Evolutionary conservation across 2,888 invertebrate species (phyloP).

Genomic region (Trisateles emortualis): DNA sequence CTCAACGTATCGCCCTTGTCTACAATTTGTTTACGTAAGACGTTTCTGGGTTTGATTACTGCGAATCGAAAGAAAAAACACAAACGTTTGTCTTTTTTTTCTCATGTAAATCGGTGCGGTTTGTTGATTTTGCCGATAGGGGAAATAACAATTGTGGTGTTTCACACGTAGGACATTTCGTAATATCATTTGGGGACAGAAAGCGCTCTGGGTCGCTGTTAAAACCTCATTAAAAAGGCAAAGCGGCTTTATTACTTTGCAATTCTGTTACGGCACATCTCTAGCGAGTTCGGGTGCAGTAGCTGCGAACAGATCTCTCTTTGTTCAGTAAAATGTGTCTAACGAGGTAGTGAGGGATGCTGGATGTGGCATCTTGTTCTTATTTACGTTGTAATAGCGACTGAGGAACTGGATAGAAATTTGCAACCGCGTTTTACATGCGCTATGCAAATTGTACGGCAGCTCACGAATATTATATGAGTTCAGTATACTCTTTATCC

Average conservation of each 20-base stretch:
- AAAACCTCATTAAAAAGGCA: slow-evolving; percentile 66
- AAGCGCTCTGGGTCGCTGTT: slow-evolving; percentile 40
- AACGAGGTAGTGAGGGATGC: slow-evolving; percentile 52
- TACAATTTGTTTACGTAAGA: slow-evolving; percentile 70
- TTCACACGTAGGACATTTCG: slow-evolving; percentile 43
- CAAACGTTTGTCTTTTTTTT: slow-evolving; percentile 34
- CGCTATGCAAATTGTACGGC: slow-evolving; percentile 45
- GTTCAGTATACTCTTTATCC: slow-evolving; percentile 42
- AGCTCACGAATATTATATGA: slow-evolving; percentile 46
- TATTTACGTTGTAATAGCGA: slow-evolving; percentile 47
- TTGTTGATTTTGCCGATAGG: slow-evolving; percentile 34
- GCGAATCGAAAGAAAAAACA: slow-evolving; percentile 38
- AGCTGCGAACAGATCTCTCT: slow-evolving; percentile 50
- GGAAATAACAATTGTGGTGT: slow-evolving; percentile 36
- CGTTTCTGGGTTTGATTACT: slow-evolving; percentile 53
- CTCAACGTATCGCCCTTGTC: slow-evolving; percentile 60
- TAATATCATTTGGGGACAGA: slow-evolving; percentile 53
- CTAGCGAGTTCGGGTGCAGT: slow-evolving; percentile 36
- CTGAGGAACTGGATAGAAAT: slow-evolving; percentile 37
- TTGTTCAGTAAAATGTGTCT: slow-evolving; percentile 57
- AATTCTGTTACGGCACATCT: slow-evolving; percentile 55
- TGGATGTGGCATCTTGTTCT: slow-evolving; percentile 48
- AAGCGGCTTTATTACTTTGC: slow-evolving; percentile 49
- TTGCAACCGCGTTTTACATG: slow-evolving; percentile 45
- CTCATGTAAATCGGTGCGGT: slow-evolving; percentile 33